Evolutionary conservation across 2,113 vertebrate species (phyloP).

Genomic region (Sarotherodon lohbergeri): DNA sequence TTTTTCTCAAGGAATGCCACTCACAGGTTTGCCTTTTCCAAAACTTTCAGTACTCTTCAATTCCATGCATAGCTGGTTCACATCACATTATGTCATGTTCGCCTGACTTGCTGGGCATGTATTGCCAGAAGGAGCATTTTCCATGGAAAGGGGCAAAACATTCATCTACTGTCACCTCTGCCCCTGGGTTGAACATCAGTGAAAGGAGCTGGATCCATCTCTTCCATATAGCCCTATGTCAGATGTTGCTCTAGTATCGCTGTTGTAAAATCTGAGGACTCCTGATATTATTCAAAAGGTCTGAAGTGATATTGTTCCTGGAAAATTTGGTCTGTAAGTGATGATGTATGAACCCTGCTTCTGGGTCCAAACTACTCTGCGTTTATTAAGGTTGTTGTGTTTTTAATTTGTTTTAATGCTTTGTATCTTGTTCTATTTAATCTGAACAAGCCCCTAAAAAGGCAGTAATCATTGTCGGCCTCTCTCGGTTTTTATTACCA

Average conservation of each 20-base stretch:
- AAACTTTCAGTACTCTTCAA: neutral
- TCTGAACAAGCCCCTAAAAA: neutral
- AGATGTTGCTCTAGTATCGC: neutral
- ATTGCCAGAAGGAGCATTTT: neutral
- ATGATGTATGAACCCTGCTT: neutral
- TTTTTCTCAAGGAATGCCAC: neutral
- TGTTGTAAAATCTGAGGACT: fast-evolving
- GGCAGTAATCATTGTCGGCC: neutral
- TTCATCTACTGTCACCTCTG: neutral
- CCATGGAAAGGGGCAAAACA: neutral
- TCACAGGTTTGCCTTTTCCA: neutral
- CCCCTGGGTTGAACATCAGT: neutral
- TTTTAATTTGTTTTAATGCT: neutral
- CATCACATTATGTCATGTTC: neutral
- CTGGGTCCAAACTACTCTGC: neutral
- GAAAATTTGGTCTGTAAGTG: neutral
- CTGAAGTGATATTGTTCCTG: neutral
- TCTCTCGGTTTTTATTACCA: neutral
- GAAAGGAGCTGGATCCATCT: neutral
- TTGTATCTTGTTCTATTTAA: neutral
- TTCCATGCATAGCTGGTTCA: fast-evolving
- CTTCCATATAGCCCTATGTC: neutral
- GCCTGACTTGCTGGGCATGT: neutral
- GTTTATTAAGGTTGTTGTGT: neutral
- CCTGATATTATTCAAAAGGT: neutral